Base-by-base conservation (phyloP, 1,140 invertebrate species). In the Cotesia chilonis region DNA sequence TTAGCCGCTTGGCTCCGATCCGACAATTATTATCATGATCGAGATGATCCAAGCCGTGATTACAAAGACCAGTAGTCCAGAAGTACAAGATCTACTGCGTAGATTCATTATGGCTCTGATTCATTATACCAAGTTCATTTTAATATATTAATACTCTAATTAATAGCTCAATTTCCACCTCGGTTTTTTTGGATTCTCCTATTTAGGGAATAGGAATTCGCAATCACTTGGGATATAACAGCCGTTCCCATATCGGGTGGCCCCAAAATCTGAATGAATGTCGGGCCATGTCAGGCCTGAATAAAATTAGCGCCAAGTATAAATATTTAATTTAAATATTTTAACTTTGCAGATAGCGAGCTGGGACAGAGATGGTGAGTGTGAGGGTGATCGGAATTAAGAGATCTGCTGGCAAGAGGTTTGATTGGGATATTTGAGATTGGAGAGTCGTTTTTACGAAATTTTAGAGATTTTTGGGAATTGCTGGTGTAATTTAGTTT, bases 121-220 rank as follows among this genome's bases (percentile, higher is more conserved):
- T 28, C 20, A 28, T 28, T 28, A 28, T 28, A 28, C 14, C 14
- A 14, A 14, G 14, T 14, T 14, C 14, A 14, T 14, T 14, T 14
- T 14, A 14, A 28, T 28, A 28, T 28, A 28, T 28, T 28, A 35
- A 64, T 35, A 5, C 36, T 17, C 80, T 83, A 81, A 83, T 82
- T 82, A 82, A 82, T 82, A 83, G 81, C 80, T 83, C 79, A 82
- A 83, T 83, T 83, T 83, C 76, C 76, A 82, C 77, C 80, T 80
- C 20, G 14, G 14, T 14, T 28, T 28, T 28, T 2, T 28, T 0
- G 20, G 20, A 28, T 81, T 82, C 79, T n/a, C n/a, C n/a, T n/a
- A n/a, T n/a, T n/a, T n/a, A n/a, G 81, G 80, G 77, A 82, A 41
- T 4, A 41, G 41, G 10, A 55, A 55, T 55, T 55, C 52, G 52